Base-by-base conservation (phyloP, 64 coral and sea anemone species). In the Acropora yongei region DNA sequence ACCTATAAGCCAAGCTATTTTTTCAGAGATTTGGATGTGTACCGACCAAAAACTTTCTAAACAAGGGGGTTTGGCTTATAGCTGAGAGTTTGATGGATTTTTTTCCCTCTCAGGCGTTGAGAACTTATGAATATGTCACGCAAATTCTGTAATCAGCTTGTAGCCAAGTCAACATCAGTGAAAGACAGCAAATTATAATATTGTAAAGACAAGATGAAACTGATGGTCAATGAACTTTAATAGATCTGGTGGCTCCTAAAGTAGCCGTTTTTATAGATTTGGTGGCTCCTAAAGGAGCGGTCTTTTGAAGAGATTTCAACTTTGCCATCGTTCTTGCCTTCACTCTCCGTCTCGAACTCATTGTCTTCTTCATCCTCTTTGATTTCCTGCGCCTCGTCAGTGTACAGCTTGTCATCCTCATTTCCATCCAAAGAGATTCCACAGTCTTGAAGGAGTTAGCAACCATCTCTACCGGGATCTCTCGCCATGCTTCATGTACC, bases 201-300 rank as follows among this genome's bases (percentile, higher is more conserved):
- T 30, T 30, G 30, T 9, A 86, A 47, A 46, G 16, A 86, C 41
- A 86, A 43, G 41, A 20, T 48, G 63, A 86, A 86, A 72, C 10
- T 86, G 68, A 71, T 86, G 61, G 63, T 48, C 68, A 44, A 46
- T 86, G 42, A 66, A 66, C 61, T 66, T 66, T 66, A 13, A 11
- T 66, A 66, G 61, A 88, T 57, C 30, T 77, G 68, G 86, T 88
- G 74, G 86, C 86, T 75, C 86, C 86, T 49, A 88, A 65, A 30
- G 30, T 30, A 71, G 41, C 41, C 14, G 50, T 88, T 47, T 11
- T 72, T 88, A 40, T 88, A 68, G 0, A 30, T 30, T 30, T 30
- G 30, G 30, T 30, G 30, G 30, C 30, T 30, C 30, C 30, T 30
- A 30, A 30, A 30, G 30, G 30, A 30, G 30, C 30, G 30, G 30